Evolutionary conservation across 2,797 vertebrate genomes (phyloP), one percentile per base, ranked within the genome.

Genomic region (Octomys mimax): DNA sequence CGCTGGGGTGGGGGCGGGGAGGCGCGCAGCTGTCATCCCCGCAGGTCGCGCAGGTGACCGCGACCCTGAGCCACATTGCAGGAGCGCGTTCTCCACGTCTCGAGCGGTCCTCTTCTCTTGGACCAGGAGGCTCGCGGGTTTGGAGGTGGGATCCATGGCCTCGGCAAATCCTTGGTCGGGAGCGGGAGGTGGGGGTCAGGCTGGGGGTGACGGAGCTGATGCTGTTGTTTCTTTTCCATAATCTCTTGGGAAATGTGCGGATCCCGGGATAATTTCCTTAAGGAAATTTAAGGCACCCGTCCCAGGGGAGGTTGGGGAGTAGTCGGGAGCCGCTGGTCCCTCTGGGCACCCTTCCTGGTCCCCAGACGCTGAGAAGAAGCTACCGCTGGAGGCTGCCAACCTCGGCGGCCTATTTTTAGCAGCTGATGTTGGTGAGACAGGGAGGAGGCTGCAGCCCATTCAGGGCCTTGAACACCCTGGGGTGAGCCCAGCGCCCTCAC

Each of bases 331-430:
- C n/a, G 52, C 26, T 4, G 0, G 31, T 66, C 54, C 85, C 46
- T 12, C 2, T 21, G 59, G 70, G 66, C 18, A 28, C 7, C 28
- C 28, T 62, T 39, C 80, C 78, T 42, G 78, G 57, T 57, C 62
- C 73, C 46, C 36, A 24, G 89, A 94, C 59, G 52, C 84, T 70
- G 88, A 85, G 91, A 95, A 89, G 82, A 59, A 64, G 87, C 90
- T 92, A 94, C 94, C 6, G 24, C 62, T 68, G 85, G 81, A 79
- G 64, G 89, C 73, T 2, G 82, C 88, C 68, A 88, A 24, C 84
- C 31, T 14, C 10, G 59, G 57, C 49, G 31, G 79, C 52, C 96
- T 97, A 93, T 95, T 96, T 95, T 93, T 96, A 97, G 95, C 57
- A 11, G n/a, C 21, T 24, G 83, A 78, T 83, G 83, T 64, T 57